These are phyloP conservation scores for Bombus sylvicola DNA, from an alignment of 1,140 invertebrate genomes.

Conservation along the genomic window DNA sequence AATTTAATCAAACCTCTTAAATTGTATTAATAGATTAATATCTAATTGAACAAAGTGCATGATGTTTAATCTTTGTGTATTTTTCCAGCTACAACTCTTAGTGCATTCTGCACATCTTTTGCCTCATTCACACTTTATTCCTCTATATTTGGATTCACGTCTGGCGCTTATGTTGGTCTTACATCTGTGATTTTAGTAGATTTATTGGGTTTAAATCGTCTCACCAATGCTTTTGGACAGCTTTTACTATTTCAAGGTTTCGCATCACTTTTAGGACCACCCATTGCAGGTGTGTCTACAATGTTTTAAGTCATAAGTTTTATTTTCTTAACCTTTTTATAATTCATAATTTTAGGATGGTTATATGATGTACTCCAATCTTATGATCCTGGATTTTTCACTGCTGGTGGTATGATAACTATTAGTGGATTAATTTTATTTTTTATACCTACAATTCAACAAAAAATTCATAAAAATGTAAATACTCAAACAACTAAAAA, in stretches of 20 bases:
- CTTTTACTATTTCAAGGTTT: slow-evolving; percentile 95
- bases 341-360: slow-evolving; percentile 85
- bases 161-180: slow-evolving; percentile 95
- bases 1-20: not conserved
- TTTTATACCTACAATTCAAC: slow-evolving; percentile 91
- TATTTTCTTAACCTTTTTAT: not conserved
- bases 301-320: not conserved
- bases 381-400: slow-evolving; percentile 92
- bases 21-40: not conserved
- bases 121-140: slow-evolving; percentile 89
- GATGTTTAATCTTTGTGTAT: slow-evolving; percentile 71
- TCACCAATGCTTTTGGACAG: slow-evolving; percentile 97
- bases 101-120: slow-evolving; percentile 89
- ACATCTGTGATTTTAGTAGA: slow-evolving; percentile 96
- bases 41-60: not conserved
- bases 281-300: slow-evolving; percentile 89
- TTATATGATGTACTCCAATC: slow-evolving; percentile 90
- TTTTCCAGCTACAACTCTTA: slow-evolving; percentile 90
- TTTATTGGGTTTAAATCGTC: slow-evolving; percentile 91
- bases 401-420: slow-evolving; percentile 92
- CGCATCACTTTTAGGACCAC: slow-evolving; percentile 93
- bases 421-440: slow-evolving; percentile 95
- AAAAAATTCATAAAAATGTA: slow-evolving; percentile 59
- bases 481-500: slow-evolving; percentile 6
- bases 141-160: slow-evolving; percentile 93